Evolutionary conservation across 1,140 invertebrate species (phyloP), one percentile per base, ranked within the genome.

Genomic region (Magallana gigas): DNA sequence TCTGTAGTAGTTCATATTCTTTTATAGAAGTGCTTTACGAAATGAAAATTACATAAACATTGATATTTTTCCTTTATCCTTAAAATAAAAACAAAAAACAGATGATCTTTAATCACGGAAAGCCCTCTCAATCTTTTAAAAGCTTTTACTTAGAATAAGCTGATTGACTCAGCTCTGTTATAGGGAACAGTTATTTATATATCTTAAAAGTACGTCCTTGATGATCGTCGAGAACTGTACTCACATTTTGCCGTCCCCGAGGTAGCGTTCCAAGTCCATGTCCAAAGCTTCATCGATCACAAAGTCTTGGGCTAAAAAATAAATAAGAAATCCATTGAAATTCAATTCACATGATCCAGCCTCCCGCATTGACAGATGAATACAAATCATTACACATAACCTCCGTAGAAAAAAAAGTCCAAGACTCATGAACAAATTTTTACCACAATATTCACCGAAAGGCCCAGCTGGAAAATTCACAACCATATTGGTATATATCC

Each of bases 211-310:
- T 48, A 48, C 36, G 36, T 48, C 36, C 36, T 48, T 48, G 36
- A 48, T 48, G 36, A 48, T 48, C 36, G 36, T 48, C 64, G n/a
- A 11, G 18, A 76, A 76, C 36, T 76, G 23, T 76, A 76, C 68
- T 76, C 68, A 76, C 68, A 76, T 76, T 76, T 76, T 76, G 36
- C 68, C 68, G 36, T 76, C 23, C 68, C 68, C 68, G 23, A 76
- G 68, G 68, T 76, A 76, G 68, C 68, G 68, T 29, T 76, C 68
- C 68, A 76, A 23, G 68, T 76, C 68, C 68, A 76, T 76, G 68
- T 76, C 68, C 68, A 76, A 76, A 29, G 68, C 68, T 76, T 76
- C 68, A 76, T 76, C 68, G 23, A 76, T 76, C 23, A 76, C 68
- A 36, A 76, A 29, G 68, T 76, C 68, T 29, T 76, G 68, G 68